phyloP scores from a whole-genome alignment of 2,888 invertebrate species.

The Lepidochitona cinerea region DNA sequence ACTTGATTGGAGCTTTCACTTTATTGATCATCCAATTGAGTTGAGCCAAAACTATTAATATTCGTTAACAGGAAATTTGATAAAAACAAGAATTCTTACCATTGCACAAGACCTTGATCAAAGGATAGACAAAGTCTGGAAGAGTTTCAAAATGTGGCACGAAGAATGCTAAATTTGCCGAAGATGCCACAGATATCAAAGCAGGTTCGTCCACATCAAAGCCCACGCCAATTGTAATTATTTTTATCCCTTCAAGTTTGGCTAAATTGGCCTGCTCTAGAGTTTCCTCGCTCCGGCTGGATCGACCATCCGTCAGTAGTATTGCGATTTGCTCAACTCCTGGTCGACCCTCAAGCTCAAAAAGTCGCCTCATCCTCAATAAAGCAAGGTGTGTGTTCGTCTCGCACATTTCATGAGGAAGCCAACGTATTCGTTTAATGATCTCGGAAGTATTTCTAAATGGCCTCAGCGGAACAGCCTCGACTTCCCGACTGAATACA shows the following conservation, averaged over 20 bases:
- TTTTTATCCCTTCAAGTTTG: not conserved
- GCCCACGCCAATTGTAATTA: not conserved
- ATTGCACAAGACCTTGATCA: no score
- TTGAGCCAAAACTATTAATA: no score
- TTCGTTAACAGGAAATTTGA: no score
- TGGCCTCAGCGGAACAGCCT: not conserved
- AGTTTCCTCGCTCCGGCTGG: not conserved
- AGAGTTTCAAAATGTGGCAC: not conserved
- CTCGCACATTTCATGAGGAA: not conserved
- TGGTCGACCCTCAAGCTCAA: not conserved
- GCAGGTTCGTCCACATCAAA: not conserved
- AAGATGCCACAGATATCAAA: not conserved
- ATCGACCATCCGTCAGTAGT: not conserved
- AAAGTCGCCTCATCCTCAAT: not conserved
- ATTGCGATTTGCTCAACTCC: not conserved
- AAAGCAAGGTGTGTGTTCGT: not conserved
- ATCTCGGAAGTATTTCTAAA: not conserved
- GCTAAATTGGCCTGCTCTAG: not conserved
- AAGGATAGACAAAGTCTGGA: no score
- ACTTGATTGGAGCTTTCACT: no score
- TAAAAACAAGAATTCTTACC: no score
- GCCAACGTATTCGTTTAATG: not conserved
- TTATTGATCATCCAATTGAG: no score
- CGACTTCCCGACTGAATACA: not conserved
- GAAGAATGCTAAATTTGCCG: not conserved